Base-by-base conservation (phyloP, 1,140 invertebrate species). In the Nasonia giraulti region DNA sequence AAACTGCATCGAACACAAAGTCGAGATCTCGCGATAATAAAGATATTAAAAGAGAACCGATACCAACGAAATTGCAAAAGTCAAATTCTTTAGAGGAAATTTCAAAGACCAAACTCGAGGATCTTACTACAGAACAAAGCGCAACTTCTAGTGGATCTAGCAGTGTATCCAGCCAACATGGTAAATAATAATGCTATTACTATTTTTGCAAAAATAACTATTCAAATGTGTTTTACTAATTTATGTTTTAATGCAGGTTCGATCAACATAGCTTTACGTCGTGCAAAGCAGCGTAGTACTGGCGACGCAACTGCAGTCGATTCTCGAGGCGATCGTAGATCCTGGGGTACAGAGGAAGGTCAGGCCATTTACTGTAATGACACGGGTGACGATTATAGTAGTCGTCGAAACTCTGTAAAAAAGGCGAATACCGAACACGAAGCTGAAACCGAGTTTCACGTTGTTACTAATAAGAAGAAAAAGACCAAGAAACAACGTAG, bases 381-480 rank as follows among this genome's bases (percentile, higher is more conserved):
- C 80, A 91, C 89, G 27, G 90, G 91, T 40, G 92, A 91, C 55
- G 92, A 93, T 88, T 93, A 91, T 55, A 90, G 87, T 50, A 90
- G 89, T 79, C 88, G 91, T 44, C 90, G 90, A 79, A 91, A 89
- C 80, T 90, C 91, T 44, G 90, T 90, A 47, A 92, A 92, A 86
- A 92, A 93, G 31, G 87, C 88, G 27, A 90, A 90, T 91, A 77
- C 90, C 85, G 91, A 93, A 47, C 79, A 88, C 75, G 89, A 93
- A 87, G 88, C 91, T 55, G 90, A 94, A 87, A 90, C 91, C 2
- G 96, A 96, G 80, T 96, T 96, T 90, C 94, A 95, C 87, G 95
- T 96, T 33, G 96, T 96, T 69, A 96, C 95, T 12, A 96, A 96
- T 87, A 95, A 96, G 87, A 95, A 96, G 87, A 96, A 96, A 87